Base-by-base conservation (phyloP, 2,888 invertebrate species). In the Chaetogeoica ovagalla region DNA sequence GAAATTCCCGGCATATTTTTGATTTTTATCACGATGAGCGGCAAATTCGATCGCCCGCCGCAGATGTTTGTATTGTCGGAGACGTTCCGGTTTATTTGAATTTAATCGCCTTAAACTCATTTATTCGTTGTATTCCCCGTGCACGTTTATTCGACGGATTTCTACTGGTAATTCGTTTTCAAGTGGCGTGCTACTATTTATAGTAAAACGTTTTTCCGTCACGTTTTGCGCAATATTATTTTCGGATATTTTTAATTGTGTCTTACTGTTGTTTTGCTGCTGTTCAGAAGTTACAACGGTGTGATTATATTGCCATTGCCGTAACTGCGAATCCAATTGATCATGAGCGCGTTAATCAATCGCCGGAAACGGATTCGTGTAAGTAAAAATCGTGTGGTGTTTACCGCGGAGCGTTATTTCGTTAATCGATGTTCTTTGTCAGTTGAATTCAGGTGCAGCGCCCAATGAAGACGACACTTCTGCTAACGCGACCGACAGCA, bases 401-500 rank as follows among this genome's bases (percentile, higher is more conserved):
- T 0, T n/a, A 15, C 15, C 8, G 7, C 3, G 8, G 7, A 57
- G n/a, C 30, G 5, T 57, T 65, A 57, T 65, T 65, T 48, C n/a
- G n/a, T 65, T 39, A 0, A 11, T 6, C 9, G 17, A 17, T 0
- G 17, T 60, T 70, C 1, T 71, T 7, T 63, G 15, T 48, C n/a
- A 79, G 79, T 63, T 79, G n/a, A 79, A 71, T 71, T 79, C 79
- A 43, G 79, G 43, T n/a, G n/a, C n/a, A 57, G 63, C n/a, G n/a
- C 71, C 57, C 1, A 79, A 39, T 15, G 79, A 79, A 55, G 82
- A 82, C 19, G 82, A 82, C 19, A 52, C 65, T 60, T 57, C 71
- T 57, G 21, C 73, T 2, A 73, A 74, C 52, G 79, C 81, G 9
- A 81, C 73, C 3, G 81, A 82, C 62, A 82, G 77, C 60, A 81